Evolutionary conservation across 2,888 invertebrate species (phyloP).

Genomic region (Protodeltote pygarga): DNA sequence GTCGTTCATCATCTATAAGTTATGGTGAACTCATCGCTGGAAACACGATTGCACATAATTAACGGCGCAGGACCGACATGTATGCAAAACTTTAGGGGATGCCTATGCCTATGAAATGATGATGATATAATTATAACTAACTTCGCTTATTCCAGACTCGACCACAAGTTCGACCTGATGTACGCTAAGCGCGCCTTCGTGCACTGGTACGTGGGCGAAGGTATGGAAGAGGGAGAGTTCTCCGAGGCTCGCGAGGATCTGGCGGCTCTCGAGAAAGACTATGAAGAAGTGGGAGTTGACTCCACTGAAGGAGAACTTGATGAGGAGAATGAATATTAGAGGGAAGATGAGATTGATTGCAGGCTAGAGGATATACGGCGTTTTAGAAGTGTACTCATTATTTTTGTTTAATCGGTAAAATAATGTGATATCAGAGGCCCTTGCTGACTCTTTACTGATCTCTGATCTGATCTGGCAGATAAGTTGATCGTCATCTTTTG

Average conservation of each 20-base stretch:
- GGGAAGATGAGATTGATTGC: not conserved
- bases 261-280: constrained; percentile 92
- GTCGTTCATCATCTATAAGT: too few relatives aligned
- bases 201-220: constrained; percentile 97
- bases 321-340: constrained; percentile 89
- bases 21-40: too few relatives aligned
- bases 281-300: constrained; percentile 92
- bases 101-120: too few relatives aligned
- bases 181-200: constrained; percentile 98
- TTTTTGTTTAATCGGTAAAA: constrained; percentile 10
- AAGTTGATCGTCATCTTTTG: too few relatives aligned
- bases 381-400: constrained; percentile 32
- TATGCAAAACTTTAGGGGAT: too few relatives aligned
- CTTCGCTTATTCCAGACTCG: constrained; percentile 87
- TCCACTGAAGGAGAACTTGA: constrained; percentile 90
- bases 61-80: too few relatives aligned
- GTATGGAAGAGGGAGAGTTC: constrained; percentile 96
- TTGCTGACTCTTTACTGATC: too few relatives aligned
- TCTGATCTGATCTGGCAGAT: too few relatives aligned
- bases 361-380: constrained; percentile 22
- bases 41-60: too few relatives aligned
- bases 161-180: constrained; percentile 98
- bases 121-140: too few relatives aligned
- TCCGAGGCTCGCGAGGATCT: constrained; percentile 95
- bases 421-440: constrained; percentile 1